Percentiles rank a stretch among this genome's conserved stretches.
Conservation (phyloP, 1,140 invertebrate genomes). For the Pararge aegeria region DNA sequence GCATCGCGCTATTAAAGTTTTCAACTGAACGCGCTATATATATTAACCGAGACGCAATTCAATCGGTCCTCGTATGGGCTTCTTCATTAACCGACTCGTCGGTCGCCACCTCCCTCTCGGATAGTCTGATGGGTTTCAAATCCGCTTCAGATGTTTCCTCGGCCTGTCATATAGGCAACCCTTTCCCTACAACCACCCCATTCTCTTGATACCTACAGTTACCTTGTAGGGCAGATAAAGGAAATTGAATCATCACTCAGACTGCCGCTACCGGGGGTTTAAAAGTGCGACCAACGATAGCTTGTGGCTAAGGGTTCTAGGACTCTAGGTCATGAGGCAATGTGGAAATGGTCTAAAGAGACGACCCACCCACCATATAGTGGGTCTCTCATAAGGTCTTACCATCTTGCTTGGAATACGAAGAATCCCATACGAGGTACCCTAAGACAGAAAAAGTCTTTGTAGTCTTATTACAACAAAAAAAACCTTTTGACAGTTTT, state of each 20-base stretch:
- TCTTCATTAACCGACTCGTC: slow-evolving; percentile 5
- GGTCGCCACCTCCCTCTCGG: background rate
- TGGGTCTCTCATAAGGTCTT: background rate
- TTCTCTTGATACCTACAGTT: background rate
- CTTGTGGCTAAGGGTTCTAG: background rate
- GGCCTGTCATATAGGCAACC: background rate
- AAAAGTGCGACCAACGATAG: background rate
- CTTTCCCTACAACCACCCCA: background rate
- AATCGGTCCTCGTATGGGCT: slow-evolving; percentile 7
- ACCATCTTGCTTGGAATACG: slow-evolving; percentile 2
- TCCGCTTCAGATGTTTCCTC: background rate
- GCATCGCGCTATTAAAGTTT: slow-evolving; percentile 15
- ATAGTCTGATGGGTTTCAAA: background rate
- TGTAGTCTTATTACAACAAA: background rate
- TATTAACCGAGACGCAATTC: background rate
- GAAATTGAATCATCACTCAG: background rate
- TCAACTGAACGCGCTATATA: slow-evolving; percentile 11
- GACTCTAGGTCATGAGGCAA: background rate
- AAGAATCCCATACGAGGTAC: slow-evolving; percentile 6
- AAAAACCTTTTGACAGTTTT: background rate
- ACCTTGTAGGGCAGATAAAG: background rate
- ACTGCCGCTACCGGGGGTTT: background rate
- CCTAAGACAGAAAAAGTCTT: background rate
- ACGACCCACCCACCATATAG: too few species aligned
- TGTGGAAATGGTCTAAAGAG: too few species aligned